These are phyloP conservation scores for Mallotus villosus DNA, from an alignment of 2,797 vertebrate genomes.

Conservation along the genomic window DNA sequence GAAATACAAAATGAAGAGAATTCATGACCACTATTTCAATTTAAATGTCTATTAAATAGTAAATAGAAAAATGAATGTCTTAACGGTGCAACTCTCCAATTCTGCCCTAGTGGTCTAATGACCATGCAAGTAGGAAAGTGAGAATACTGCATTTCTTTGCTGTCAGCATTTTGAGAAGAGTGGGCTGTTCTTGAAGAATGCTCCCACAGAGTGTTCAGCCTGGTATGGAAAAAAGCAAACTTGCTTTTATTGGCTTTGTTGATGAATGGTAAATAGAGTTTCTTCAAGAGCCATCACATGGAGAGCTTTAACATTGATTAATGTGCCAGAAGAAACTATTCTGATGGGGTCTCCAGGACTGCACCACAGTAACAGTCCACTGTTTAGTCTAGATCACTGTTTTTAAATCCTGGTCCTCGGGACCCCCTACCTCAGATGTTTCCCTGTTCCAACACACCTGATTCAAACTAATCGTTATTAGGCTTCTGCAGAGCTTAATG, in stretches of 20 bases:
- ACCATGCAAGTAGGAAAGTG: background rate
- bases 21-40: background rate
- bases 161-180: too few species aligned
- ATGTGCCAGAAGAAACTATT: background rate
- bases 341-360: background rate
- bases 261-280: too few species aligned
- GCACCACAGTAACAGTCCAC: background rate
- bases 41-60: conserved; percentile 26
- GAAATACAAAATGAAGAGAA: conserved; percentile 27
- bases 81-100: conserved; percentile 11
- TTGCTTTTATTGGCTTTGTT: too few species aligned
- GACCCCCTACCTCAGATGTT: too few species aligned
- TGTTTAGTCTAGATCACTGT: conserved; percentile 3
- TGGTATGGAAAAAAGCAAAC: too few species aligned
- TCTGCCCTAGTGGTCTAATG: conserved; percentile 37
- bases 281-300: too few species aligned
- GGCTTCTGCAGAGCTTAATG: too few species aligned
- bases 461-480: too few species aligned
- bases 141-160: background rate
- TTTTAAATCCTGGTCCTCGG: background rate
- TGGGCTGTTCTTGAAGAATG: too few species aligned
- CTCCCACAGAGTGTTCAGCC: too few species aligned
- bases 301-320: background rate
- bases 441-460: too few species aligned
- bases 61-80: background rate